Conservation (phyloP, 2,113 vertebrate genomes). For the Choloepus hoffmanni region DNA sequence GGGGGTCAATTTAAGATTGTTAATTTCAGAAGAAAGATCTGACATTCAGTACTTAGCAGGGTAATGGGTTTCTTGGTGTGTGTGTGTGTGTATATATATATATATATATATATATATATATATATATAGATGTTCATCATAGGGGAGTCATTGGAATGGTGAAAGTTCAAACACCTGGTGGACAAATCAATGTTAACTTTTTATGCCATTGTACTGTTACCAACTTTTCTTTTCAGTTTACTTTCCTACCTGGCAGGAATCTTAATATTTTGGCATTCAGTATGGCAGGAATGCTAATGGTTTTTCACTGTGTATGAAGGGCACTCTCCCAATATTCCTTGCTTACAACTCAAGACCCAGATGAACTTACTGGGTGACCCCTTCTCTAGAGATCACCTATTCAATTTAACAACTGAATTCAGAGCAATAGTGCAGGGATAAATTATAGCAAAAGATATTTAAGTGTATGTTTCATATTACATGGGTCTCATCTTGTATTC, state of each 20-base stretch:
- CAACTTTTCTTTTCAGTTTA: not conserved
- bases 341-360: not conserved
- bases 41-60: not conserved
- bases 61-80: not conserved
- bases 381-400: not conserved
- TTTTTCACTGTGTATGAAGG: not conserved
- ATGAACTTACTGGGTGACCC: not conserved
- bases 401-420: not conserved
- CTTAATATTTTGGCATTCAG: constrained; percentile 38
- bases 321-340: not conserved
- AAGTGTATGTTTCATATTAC: not conserved
- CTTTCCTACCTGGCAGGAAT: not conserved
- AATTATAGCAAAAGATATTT: not conserved
- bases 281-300: not conserved
- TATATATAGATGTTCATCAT: not conserved
- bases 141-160: not conserved
- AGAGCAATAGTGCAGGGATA: not conserved
- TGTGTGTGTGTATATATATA: too few relatives aligned
- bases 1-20: not conserved
- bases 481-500: not conserved
- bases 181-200: not conserved
- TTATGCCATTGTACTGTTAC: not conserved
- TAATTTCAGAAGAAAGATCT: not conserved
- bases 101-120: too few relatives aligned
- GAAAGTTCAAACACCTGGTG: not conserved